Conservation (phyloP, 2,113 vertebrate species). For the Grammomys dolichurus region DNA sequence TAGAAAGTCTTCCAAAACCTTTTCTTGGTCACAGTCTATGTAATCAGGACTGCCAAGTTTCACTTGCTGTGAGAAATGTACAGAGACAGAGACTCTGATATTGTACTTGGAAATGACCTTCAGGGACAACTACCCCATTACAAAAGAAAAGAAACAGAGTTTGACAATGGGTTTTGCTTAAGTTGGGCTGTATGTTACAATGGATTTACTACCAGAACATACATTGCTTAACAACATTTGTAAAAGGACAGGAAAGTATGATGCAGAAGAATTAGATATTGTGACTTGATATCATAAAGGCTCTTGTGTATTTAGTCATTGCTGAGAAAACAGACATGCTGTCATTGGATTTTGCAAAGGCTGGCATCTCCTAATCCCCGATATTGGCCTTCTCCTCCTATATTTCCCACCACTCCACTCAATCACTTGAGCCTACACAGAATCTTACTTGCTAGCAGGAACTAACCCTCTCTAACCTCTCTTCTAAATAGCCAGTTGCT, state of each 20-base stretch:
- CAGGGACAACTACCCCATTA: conserved; percentile 42
- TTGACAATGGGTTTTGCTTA: conserved; percentile 8
- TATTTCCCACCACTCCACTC: not conserved
- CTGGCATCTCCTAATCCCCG: conserved; percentile 5
- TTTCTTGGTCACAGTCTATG: conserved; percentile 90
- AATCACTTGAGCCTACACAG: conserved; percentile 18
- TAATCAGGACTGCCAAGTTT: conserved; percentile 96
- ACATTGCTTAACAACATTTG: conserved; percentile 16
- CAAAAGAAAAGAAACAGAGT: conserved; percentile 43
- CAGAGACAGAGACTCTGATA: conserved; percentile 19
- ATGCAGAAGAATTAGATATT: not conserved
- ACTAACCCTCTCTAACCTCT: not conserved
- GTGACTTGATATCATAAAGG: not conserved
- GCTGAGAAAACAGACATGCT: not conserved
- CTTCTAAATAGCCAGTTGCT: conserved; percentile 51
- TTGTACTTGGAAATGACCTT: not conserved
- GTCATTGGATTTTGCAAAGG: conserved; percentile 35
- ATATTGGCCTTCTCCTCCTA: not conserved
- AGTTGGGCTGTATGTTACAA: not conserved
- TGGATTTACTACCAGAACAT: conserved; percentile 1
- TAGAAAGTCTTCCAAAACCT: conserved; percentile 92
- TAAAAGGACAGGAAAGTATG: conserved; percentile 46
- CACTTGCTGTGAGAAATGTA: conserved; percentile 89
- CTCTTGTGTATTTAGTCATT: not conserved
- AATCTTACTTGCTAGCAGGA: conserved; percentile 34